Percentiles rank a stretch among this genome's conserved stretches.
Evolutionary conservation across 1,140 invertebrate genomes (phyloP).

Genomic region (Hycleus cichorii): DNA sequence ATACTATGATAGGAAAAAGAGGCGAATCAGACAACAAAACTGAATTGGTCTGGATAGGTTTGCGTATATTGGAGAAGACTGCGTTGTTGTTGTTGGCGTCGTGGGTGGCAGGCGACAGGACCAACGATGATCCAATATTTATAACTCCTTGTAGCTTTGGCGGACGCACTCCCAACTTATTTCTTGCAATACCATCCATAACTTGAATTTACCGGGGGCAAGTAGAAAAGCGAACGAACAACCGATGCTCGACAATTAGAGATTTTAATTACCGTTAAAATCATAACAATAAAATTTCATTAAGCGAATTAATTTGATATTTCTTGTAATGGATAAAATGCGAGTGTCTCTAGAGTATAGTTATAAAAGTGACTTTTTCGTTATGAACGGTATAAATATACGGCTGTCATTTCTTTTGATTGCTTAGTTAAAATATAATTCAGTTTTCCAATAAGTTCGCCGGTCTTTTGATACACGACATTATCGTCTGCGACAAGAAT

Average conservation of each 20-base stretch:
- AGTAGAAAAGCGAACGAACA: no score
- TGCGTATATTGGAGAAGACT: neutral
- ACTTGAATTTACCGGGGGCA: neutral
- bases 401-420: conserved; percentile 22
- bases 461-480: conserved; percentile 29
- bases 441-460: conserved; percentile 29
- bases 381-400: neutral
- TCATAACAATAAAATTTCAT: no score
- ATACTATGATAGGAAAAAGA: neutral
- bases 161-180: conserved; percentile 1
- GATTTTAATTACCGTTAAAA: no score
- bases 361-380: neutral
- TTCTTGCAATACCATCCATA: conserved; percentile 8
- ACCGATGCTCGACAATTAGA: no score
- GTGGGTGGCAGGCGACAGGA: conserved; percentile 18
- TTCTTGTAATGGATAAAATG: no score
- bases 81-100: neutral
- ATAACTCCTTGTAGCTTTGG: conserved; percentile 18
- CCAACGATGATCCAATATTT: conserved; percentile 23
- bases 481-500: conserved; percentile 20
- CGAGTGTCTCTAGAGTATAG: no score
- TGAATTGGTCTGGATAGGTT: conserved; percentile 14
- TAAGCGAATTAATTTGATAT: no score
- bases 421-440: conserved; percentile 23
- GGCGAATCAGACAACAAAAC: conserved; percentile 4